Evolutionary conservation across 2,113 vertebrate species (phyloP).

Genomic region (Oriolus oriolus): DNA sequence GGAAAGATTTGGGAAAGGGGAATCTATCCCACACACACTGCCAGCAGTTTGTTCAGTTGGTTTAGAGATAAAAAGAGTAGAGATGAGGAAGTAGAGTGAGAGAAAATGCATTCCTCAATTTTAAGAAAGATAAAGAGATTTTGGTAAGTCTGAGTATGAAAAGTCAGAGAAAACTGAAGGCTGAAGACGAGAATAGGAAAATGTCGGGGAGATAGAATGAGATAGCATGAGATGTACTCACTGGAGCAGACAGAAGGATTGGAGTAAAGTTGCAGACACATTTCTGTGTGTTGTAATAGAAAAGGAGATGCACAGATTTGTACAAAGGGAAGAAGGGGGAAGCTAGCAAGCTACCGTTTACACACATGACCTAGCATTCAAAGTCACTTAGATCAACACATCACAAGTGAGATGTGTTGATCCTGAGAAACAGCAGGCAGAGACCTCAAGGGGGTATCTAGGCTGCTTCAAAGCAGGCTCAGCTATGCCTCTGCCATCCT

Average conservation of each 20-base stretch:
- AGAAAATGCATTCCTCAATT: background rate
- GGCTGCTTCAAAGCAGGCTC: background rate
- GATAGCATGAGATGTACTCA: background rate
- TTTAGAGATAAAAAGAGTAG: constrained; percentile 4
- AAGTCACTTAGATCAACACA: background rate
- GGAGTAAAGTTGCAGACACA: background rate
- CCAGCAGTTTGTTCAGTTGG: background rate
- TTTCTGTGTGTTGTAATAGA: background rate
- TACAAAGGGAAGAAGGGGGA: background rate
- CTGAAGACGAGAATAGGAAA: background rate
- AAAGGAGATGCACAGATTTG: background rate
- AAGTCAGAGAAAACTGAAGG: background rate
- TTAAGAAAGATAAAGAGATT: background rate
- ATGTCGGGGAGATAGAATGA: background rate
- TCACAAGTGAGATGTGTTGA: too few species aligned
- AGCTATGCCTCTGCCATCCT: background rate
- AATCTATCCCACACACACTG: background rate
- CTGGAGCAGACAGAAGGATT: background rate
- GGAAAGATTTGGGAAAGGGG: background rate
- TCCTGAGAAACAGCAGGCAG: background rate
- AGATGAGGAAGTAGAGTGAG: background rate
- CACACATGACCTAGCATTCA: background rate
- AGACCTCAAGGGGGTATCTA: background rate
- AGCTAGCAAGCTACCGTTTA: background rate
- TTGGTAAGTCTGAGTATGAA: background rate